phyloP scores from a whole-genome alignment of 2,797 vertebrate genomes.

The Falco berigora region DNA sequence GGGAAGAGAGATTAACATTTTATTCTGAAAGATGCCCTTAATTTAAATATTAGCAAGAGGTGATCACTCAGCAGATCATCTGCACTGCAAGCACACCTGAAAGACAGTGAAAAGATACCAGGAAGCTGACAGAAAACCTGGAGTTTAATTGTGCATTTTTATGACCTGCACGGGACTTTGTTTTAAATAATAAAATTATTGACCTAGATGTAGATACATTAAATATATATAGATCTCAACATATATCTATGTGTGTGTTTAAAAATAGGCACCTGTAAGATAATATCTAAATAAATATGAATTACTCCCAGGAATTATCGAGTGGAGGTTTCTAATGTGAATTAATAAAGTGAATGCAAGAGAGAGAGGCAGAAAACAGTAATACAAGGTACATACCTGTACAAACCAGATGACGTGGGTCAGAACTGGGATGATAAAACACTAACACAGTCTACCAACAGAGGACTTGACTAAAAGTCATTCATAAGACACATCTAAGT shows the following conservation, averaged over 20 bases:
- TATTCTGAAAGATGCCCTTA: neutral
- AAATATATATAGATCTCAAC: neutral
- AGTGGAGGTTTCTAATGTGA: neutral
- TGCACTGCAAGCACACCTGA: neutral
- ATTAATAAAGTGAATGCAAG: neutral
- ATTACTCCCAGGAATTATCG: neutral
- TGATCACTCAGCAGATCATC: neutral
- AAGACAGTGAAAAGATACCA: neutral
- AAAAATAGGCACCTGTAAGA: neutral
- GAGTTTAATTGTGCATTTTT: neutral
- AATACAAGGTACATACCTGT: neutral
- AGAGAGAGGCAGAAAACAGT: neutral
- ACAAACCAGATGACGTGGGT: fast-evolving
- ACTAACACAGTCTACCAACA: neutral
- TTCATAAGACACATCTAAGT: neutral
- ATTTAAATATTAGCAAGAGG: neutral
- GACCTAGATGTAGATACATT: neutral
- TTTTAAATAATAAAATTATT: neutral
- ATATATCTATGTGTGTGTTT: neutral
- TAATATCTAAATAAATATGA: neutral
- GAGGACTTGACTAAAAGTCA: neutral
- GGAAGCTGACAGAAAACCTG: neutral
- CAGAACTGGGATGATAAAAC: neutral
- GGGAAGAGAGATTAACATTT: neutral
- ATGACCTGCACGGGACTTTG: neutral